phyloP scores from a whole-genome alignment of 2,888 invertebrate genomes.

The Saturnia pavonia region DNA sequence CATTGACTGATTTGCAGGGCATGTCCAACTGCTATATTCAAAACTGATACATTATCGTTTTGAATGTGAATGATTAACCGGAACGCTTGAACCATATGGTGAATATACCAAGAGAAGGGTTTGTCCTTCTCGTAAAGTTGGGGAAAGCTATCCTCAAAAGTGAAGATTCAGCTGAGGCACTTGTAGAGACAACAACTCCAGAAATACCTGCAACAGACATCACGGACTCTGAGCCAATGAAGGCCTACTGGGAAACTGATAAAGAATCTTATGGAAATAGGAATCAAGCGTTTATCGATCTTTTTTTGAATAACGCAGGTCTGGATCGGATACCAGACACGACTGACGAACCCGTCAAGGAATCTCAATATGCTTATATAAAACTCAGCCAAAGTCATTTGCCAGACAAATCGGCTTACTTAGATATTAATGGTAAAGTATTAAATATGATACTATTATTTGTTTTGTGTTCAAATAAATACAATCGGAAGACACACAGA shows the following conservation, averaged over 20 bases:
- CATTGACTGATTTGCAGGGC: constrained; percentile 81
- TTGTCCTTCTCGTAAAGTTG: constrained; percentile 71
- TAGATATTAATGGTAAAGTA: constrained; percentile 70
- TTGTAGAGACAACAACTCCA: constrained; percentile 34
- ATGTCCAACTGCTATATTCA: constrained; percentile 69
- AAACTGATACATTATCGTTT: constrained; percentile 66
- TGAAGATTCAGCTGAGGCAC: constrained; percentile 49
- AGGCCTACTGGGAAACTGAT: constrained; percentile 75
- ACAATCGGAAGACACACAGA: constrained; percentile 75
- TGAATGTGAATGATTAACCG: constrained; percentile 64
- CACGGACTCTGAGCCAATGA: constrained; percentile 63
- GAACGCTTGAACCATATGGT: constrained; percentile 71
- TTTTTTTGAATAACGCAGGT: constrained; percentile 60
- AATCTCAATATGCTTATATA: constrained; percentile 73
- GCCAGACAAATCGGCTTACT: constrained; percentile 59
- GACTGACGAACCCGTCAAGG: constrained; percentile 64
- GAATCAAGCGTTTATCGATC: constrained; percentile 67
- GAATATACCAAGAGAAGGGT: constrained; percentile 70
- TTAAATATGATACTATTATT: constrained; percentile 44
- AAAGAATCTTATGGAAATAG: constrained; percentile 55
- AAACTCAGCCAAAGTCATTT: constrained; percentile 59
- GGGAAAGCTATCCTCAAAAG: constrained; percentile 51
- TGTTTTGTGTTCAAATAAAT: constrained; percentile 38
- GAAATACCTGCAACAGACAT: constrained; percentile 34
- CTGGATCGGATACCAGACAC: constrained; percentile 69